Evolutionary conservation across 1,140 invertebrate genomes (phyloP), one percentile per base, ranked within the genome.

Genomic region (Goniozus legneri): DNA sequence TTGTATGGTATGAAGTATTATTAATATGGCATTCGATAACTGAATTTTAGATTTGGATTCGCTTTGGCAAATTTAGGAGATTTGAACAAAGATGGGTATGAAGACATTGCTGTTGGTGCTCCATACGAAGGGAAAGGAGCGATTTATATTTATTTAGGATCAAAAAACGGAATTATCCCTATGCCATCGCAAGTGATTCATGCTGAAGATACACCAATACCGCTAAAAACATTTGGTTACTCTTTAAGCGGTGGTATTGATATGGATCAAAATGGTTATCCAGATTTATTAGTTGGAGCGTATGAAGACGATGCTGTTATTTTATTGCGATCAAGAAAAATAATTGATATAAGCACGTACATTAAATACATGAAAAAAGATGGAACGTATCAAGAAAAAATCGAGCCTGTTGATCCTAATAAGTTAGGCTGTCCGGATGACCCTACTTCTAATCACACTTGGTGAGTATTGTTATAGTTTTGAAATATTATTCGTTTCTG

Each of bases 221-320:
- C 79, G 33, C 67, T 91, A 34, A 77, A 68, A 44, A 93, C 91
- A 0, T 92, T 97, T 61, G 94, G 94, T 3, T 92, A 92, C 69
- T 92, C 92, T 0, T 72, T 97, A 13, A 88, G 87, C 52, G 92
- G 92, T 43, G 91, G 90, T 22, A 76, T 91, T 8, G 94, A 97
- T 75, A 79, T 97, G 64, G 95, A 97, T 73, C 74, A 79, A 14
- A 97, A 97, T 74, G 88, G 86, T 10, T 97, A 97, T 76, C 89
- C 92, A 1, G 94, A 97, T 80, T 76, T 97, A 48, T 77, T 95
- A 14, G 81, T 93, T 19, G 94, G 94, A 41, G 91, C 92, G 18
- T 95, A 91, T 71, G 89, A 89, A 63, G 80, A 84, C 52, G 87
- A 89, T 63, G 77, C 79, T 35, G 82, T 90, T 1, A 79, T 86